Base-by-base conservation (phyloP, 1,140 invertebrate genomes). In the Danaus melanippus region DNA sequence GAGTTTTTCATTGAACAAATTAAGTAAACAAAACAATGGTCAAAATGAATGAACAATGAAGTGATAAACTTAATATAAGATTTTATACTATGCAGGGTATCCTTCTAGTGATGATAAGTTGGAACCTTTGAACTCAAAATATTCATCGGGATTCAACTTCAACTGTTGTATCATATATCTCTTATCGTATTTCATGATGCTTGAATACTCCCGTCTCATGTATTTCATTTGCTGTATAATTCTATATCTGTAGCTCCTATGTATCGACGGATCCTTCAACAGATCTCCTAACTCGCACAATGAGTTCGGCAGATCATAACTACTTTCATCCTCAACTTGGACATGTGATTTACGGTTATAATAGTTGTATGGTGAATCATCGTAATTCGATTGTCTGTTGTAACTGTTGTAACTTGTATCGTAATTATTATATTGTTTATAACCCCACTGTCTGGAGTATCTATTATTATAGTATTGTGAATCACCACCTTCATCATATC, bases 111-210 rank as follows among this genome's bases (percentile, higher is more conserved):
- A 54, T 41, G 66, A 71, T 21, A 86, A 58, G 59, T 86, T 86
- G 12, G 76, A 61, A 11, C 83, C 83, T 50, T 71, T 66, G 69
- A 86, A 86, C 44, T 67, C 58, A 43, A 85, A 59, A 8, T 81
- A 10, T 41, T 76, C 71, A 62, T 78, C 66, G 3, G 76, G 71
- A 62, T 78, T 71, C 45, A 46, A 42, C 60, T 80, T 84, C 5
- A 79, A 49, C 56, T 74, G 63, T 50, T 79, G 55, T 32, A 83
- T 60, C 46, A 86, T 58, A 12, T 53, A 46, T 10, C 61, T 62
- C 52, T 67, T 79, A 49, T 84, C 68, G 67, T 74, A 81, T 58
- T 56, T 71, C 0, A 86, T 56, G n/a, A 75, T 69, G 59, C 70
- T 71, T 4, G 47, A 50, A 64, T 75, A 61, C 5, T 83, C 72